phyloP scores from a whole-genome alignment of 2,888 invertebrate genomes.

The Drosophila neutralis region DNA sequence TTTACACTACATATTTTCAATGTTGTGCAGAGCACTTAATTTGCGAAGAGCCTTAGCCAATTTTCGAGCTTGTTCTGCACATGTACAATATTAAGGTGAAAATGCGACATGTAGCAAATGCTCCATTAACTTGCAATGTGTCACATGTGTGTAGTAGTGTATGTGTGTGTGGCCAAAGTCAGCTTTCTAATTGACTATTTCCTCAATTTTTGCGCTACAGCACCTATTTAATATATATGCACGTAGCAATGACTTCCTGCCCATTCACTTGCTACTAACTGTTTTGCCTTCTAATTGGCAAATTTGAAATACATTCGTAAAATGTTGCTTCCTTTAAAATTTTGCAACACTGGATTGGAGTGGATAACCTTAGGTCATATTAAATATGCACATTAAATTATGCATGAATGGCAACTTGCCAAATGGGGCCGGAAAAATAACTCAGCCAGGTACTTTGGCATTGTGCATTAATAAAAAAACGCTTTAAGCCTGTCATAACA shows the following conservation, averaged over 20 bases:
- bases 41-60: constrained; percentile 2
- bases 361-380: constrained; percentile 26
- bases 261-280: background rate
- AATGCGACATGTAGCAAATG: constrained; percentile 23
- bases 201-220: constrained; percentile 42
- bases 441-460: constrained; percentile 56
- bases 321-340: constrained; percentile 4
- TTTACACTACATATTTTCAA: background rate
- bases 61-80: background rate
- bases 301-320: constrained; percentile 8
- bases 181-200: constrained; percentile 57
- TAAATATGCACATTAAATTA: constrained; percentile 42
- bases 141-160: background rate
- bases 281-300: constrained; percentile 19
- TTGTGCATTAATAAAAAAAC: constrained; percentile 45
- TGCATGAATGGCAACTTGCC: constrained; percentile 40
- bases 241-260: constrained; percentile 5
- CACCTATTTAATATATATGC: constrained; percentile 18
- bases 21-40: constrained; percentile 7
- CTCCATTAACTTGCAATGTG: constrained; percentile 49
- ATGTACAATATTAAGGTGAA: constrained; percentile 1
- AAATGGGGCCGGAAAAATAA: constrained; percentile 47
- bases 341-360: background rate
- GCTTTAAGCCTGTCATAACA: constrained; percentile 46
- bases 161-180: constrained; percentile 14